Percentiles rank a stretch among this genome's conserved stretches.
Conservation (phyloP, 2,797 vertebrate genomes). For the Amblyopsis hoosieri region DNA sequence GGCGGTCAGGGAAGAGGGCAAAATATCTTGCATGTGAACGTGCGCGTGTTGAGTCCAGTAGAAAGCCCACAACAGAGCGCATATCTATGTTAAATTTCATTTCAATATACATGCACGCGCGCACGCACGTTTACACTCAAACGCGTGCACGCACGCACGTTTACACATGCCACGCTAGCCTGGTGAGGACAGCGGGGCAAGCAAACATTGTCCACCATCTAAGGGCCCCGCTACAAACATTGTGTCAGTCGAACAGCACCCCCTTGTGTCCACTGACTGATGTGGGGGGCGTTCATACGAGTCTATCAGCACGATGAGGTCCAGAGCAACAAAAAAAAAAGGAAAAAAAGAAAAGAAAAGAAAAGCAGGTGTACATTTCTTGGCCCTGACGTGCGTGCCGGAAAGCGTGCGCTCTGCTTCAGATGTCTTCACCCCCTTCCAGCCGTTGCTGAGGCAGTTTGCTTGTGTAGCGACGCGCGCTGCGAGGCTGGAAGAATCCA, state of each 20-base stretch:
- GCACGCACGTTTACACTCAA: background rate
- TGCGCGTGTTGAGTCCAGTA: slow-evolving; percentile 32
- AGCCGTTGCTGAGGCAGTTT: slow-evolving; percentile 29
- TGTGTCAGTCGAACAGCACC: slow-evolving; percentile 18
- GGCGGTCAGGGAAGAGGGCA: slow-evolving; percentile 16
- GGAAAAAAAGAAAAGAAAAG: no score
- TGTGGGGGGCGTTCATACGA: slow-evolving; percentile 7
- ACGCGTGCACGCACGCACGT: slow-evolving; percentile 12
- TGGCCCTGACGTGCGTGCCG: slow-evolving; percentile 19
- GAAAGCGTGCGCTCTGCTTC: slow-evolving; percentile 18
- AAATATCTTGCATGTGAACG: slow-evolving; percentile 21
- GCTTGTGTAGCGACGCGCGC: slow-evolving; percentile 51
- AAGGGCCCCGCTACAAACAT: slow-evolving; percentile 5
- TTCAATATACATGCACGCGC: background rate
- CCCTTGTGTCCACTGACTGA: slow-evolving; percentile 22
- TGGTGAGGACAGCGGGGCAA: slow-evolving; percentile 10
- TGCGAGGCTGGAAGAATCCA: slow-evolving; percentile 27
- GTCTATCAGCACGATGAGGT: slow-evolving; percentile 18
- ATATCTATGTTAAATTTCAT: slow-evolving; percentile 41
- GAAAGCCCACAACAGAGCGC: slow-evolving; percentile 37
- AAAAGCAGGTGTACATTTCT: slow-evolving; percentile 7
- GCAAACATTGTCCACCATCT: slow-evolving; percentile 32
- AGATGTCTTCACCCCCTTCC: background rate
- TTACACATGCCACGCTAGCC: slow-evolving; percentile 31
- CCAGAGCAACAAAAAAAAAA: slow-evolving; percentile 17